These are phyloP conservation scores for Gortyna flavago DNA, from an alignment of 2,888 invertebrate species.

Conservation along the genomic window DNA sequence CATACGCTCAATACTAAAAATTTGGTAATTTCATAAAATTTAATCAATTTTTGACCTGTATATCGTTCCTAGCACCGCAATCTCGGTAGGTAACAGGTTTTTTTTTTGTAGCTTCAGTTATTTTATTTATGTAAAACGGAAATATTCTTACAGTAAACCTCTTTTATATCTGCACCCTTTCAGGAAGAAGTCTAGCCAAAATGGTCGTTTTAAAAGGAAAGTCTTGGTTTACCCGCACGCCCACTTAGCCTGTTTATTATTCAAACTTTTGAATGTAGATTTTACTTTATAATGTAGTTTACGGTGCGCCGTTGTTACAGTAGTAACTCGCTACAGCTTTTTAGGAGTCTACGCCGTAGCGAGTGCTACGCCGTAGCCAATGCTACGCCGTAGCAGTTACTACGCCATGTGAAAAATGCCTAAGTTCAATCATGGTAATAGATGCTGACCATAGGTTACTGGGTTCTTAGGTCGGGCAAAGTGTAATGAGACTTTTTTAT, in stretches of 20 bases:
- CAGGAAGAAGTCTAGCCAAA: conserved; percentile 40
- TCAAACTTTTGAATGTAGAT: conserved; percentile 61
- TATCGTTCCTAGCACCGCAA: background rate
- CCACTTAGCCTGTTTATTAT: conserved; percentile 59
- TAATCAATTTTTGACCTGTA: background rate
- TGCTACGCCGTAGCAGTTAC: conserved; percentile 32
- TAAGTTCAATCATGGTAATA: background rate
- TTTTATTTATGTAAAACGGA: conserved; percentile 1
- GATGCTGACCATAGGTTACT: background rate
- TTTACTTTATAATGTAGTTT: conserved; percentile 61
- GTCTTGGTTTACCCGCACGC: conserved; percentile 50
- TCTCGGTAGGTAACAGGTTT: background rate
- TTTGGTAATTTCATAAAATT: too few species aligned
- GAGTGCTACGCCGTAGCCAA: conserved; percentile 28
- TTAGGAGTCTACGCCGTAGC: conserved; percentile 53
- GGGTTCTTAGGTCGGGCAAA: background rate
- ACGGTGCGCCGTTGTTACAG: conserved; percentile 30
- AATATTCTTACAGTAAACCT: conserved; percentile 30
- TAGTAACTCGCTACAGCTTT: conserved; percentile 40
- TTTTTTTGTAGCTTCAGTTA: background rate
- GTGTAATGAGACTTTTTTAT: background rate
- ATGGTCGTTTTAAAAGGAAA: conserved; percentile 38
- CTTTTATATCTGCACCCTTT: conserved; percentile 55
- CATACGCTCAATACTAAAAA: background rate
- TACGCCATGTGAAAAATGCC: conserved; percentile 15